Conservation (phyloP, 2,797 vertebrate genomes). For the Paedocypris micromegethes region DNA sequence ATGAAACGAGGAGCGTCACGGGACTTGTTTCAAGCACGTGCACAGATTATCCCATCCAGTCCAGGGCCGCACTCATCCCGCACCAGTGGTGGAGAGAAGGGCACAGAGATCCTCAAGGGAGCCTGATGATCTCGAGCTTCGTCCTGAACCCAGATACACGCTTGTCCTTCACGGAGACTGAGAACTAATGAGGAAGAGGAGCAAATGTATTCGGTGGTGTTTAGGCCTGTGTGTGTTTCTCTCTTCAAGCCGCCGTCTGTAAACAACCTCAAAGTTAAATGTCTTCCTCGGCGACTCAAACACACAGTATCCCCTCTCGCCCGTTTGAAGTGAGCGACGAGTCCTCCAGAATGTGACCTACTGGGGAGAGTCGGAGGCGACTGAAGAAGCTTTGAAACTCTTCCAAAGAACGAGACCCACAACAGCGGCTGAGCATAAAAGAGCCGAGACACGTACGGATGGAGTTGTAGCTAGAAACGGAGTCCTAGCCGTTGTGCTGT, state of each 20-base stretch:
- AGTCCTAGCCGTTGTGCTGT: constrained; percentile 1
- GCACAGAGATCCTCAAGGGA: constrained; percentile 36
- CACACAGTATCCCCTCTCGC: constrained; percentile 29
- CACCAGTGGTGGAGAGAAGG: constrained; percentile 35
- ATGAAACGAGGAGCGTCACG: background rate
- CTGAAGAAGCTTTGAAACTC: constrained; percentile 43
- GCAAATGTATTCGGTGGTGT: constrained; percentile 11
- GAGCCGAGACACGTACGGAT: constrained; percentile 20
- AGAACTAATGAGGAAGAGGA: constrained; percentile 25
- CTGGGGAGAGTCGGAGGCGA: constrained; percentile 39
- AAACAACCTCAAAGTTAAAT: constrained; percentile 49
- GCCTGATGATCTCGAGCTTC: constrained; percentile 37
- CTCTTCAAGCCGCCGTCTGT: constrained; percentile 32
- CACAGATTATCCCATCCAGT: constrained; percentile 28
- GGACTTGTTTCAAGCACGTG: constrained; percentile 21
- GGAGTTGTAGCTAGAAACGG: background rate
- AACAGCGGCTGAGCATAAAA: constrained; percentile 39
- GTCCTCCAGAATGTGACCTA: constrained; percentile 20
- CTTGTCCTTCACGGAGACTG: constrained; percentile 5
- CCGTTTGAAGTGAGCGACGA: constrained; percentile 32
- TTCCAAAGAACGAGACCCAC: constrained; percentile 37
- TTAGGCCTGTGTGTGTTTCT: constrained; percentile 18
- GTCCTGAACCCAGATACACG: background rate
- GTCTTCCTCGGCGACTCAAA: constrained; percentile 43
- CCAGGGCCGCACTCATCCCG: constrained; percentile 11